Conservation (phyloP, 2,888 invertebrate species). For the Bhutanitis thaidina region DNA sequence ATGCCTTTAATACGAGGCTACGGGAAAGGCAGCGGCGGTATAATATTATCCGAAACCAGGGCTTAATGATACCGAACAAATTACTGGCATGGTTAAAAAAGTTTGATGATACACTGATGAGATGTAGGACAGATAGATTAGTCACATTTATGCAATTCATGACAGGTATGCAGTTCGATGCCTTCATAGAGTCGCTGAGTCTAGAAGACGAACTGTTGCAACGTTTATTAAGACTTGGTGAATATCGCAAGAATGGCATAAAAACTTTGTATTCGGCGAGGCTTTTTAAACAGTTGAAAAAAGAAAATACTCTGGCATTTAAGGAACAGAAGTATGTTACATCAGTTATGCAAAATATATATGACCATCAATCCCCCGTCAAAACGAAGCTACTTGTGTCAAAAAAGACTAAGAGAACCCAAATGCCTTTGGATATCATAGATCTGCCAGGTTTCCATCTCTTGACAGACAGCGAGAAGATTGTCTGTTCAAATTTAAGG, state of each 20-base stretch:
- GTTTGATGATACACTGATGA: constrained; percentile 82
- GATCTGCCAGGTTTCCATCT: constrained; percentile 90
- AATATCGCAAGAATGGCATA: constrained; percentile 86
- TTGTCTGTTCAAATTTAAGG: constrained; percentile 87
- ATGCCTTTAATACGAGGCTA: constrained; percentile 88
- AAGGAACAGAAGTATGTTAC: constrained; percentile 67
- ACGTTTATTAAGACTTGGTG: constrained; percentile 80
- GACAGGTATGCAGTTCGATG: constrained; percentile 85
- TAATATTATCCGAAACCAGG: constrained; percentile 86
- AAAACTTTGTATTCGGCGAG: constrained; percentile 81
- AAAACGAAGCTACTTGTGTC: constrained; percentile 38
- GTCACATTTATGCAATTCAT: constrained; percentile 88
- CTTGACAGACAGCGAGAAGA: constrained; percentile 84
- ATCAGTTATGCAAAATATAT: constrained; percentile 54
- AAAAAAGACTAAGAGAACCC: constrained; percentile 52
- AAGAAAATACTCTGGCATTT: constrained; percentile 77
- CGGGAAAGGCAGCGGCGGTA: constrained; percentile 86
- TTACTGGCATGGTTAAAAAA: constrained; percentile 84
- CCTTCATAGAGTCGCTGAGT: constrained; percentile 87
- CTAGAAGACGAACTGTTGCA: constrained; percentile 84
- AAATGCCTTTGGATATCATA: constrained; percentile 79
- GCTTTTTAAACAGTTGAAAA: constrained; percentile 83
- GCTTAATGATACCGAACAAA: constrained; percentile 87
- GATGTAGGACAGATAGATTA: constrained; percentile 80
- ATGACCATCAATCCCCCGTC: constrained; percentile 51